These are phyloP conservation scores for Nymphalis io DNA, from an alignment of 1,140 invertebrate species.

Conservation along the genomic window DNA sequence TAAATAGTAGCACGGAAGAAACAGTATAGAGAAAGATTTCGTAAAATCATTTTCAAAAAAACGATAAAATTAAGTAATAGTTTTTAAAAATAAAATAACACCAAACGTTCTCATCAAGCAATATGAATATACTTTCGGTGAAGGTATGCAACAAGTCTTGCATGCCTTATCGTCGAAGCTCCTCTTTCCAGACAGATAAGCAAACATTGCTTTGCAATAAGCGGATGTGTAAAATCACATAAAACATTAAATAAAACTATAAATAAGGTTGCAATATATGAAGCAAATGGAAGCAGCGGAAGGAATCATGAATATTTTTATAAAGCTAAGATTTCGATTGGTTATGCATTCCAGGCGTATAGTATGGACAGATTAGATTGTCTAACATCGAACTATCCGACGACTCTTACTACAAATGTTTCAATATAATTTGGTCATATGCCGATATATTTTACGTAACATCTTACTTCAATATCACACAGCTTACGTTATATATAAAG, in stretches of 20 bases:
- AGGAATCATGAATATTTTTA: slow-evolving; percentile 12
- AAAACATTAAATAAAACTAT: neutral
- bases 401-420: no score
- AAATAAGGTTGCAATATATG: neutral
- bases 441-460: neutral
- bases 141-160: neutral
- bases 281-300: slow-evolving; percentile 4
- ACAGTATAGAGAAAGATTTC: no score
- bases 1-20: no score
- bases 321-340: neutral
- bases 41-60: no score
- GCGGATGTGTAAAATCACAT: neutral
- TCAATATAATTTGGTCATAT: neutral
- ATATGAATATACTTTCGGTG: no score
- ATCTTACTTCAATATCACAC: neutral
- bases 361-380: neutral
- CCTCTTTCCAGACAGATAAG: neutral
- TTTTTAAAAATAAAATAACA: no score
- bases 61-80: no score
- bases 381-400: no score
- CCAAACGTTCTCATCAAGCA: no score
- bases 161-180: neutral
- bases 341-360: neutral
- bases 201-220: neutral
- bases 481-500: neutral